Evolutionary conservation across 2,888 invertebrate species (phyloP).

Genomic region (Eupithecia inturbata): DNA sequence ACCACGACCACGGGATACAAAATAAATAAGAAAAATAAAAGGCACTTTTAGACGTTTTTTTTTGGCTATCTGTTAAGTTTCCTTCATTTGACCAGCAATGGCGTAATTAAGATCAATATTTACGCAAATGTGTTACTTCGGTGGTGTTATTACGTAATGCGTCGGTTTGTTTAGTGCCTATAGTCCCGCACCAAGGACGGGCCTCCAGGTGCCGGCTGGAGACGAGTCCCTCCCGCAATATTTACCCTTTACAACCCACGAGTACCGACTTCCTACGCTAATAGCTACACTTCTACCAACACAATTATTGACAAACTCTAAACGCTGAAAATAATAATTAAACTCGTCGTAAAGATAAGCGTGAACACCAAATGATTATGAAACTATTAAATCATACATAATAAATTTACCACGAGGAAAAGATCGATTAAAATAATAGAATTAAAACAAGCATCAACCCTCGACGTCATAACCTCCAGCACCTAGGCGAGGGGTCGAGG

Average conservation of each 20-base stretch:
- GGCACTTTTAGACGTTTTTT: neutral
- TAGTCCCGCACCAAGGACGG: conserved; percentile 29
- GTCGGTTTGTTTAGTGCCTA: conserved; percentile 57
- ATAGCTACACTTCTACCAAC: conserved; percentile 33
- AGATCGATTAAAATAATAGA: conserved; percentile 53
- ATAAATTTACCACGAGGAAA: conserved; percentile 35
- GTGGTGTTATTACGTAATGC: conserved; percentile 71
- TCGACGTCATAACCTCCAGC: conserved; percentile 49
- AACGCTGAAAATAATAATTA: conserved; percentile 20
- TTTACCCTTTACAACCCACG: neutral
- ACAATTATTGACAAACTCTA: conserved; percentile 41
- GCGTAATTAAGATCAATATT: conserved; percentile 79
- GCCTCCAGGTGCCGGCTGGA: conserved; percentile 31
- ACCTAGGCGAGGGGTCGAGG: conserved; percentile 55
- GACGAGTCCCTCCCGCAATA: conserved; percentile 27
- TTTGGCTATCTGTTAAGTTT: neutral
- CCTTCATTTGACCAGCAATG: conserved; percentile 57
- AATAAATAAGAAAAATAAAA: neutral
- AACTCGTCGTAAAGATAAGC: conserved; percentile 27
- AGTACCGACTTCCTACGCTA: conserved; percentile 19
- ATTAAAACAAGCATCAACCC: conserved; percentile 59
- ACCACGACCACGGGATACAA: neutral
- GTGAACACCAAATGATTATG: conserved; percentile 24
- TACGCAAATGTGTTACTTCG: conserved; percentile 73
- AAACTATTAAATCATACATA: conserved; percentile 25